Evolutionary conservation across 2,797 vertebrate genomes (phyloP), one percentile per base, ranked within the genome.

Genomic region (Alcedo atthis): DNA sequence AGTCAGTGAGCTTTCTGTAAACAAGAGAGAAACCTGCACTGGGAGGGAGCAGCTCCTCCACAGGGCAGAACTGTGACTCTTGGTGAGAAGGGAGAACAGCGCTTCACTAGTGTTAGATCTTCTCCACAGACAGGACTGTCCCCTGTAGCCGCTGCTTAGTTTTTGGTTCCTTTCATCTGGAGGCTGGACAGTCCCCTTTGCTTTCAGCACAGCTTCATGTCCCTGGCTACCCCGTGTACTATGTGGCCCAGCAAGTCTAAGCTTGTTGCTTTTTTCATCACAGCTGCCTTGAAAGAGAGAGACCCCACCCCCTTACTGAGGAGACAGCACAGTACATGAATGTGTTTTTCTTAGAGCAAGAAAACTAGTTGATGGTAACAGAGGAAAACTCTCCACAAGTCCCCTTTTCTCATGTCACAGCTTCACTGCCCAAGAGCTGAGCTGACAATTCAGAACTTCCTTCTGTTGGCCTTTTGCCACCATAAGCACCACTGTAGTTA

Each of bases 151-250:
- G 0, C 13, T 7, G 70, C 58, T 81, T 28, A 18, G 32, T 26
- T 53, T 79, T 30, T 84, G 42, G 37, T 69, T 74, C 16, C 70
- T 49, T 59, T 82, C 45, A 74, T 85, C 89, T 73, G 63, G 59
- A 79, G 77, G 67, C 77, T 85, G 85, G 73, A 42, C 64, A 85
- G 28, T 21, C 73, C 58, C 59, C 59, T 87, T 63, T 57, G 73
- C 30, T 82, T 85, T 87, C 57, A 66, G 16, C 53, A 33, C 58
- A 55, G 66, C 67, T 94, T 92, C 75, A 83, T 94, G 79, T 59
- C 67, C 57, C 68, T 43, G 18, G 17, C 57, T 62, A 24, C 59
- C 25, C 84, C 33, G 11, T 63, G 40, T 30, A 35, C 21, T 83
- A 35, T 62, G 42, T 75, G 59, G 45, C 64, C 28, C 33, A 16